Base-by-base conservation (phyloP, 2,888 invertebrate species). In the Argynnis bischoffii region DNA sequence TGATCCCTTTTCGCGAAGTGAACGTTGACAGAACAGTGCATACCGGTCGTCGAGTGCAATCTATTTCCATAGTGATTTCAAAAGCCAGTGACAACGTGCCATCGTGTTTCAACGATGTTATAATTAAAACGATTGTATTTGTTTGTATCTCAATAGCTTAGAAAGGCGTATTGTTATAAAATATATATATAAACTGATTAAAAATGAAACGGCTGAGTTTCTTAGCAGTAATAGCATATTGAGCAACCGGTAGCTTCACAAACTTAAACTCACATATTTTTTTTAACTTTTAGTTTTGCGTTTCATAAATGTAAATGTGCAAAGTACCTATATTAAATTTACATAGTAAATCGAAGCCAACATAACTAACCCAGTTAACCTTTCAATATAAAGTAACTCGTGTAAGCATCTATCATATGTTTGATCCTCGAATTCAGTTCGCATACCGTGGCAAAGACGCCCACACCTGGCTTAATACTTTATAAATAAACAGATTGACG, bases 61-160 rank as follows among this genome's bases (percentile, higher is more conserved):
- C 69, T 72, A 69, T 72, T 72, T 68, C 54, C n/a, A 64, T 66
- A 55, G 59, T 31, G 31, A 47, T 63, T 47, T 64, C 66, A 54
- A 26, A 47, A 48, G 48, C 54, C 55, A 26, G 48, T 50, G 66
- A 50, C 66, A 54, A 48, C 35, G 16, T 55, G 26, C 8, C 31
- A 47, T 59, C 13, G 8, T 57, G n/a, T 56, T 59, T 1, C 26
- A 15, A 48, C 46, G 3, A 57, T 47, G 46, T 57, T 41, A 21
- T 56, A 11, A 41, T 41, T 41, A 41, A 41, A 41, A 41, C 11
- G 8, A 11, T 41, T 41, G 35, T 35, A 35, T 41, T 41, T 41
- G 35, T 41, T 41, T 41, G 35, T 35, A 11, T 41, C 11, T 41
- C 35, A 0, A 41, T 11, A 3, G 35, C 11, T 8, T 41, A 41